Conservation (phyloP, 1,140 invertebrate genomes). For the Dendroctonus valens region DNA sequence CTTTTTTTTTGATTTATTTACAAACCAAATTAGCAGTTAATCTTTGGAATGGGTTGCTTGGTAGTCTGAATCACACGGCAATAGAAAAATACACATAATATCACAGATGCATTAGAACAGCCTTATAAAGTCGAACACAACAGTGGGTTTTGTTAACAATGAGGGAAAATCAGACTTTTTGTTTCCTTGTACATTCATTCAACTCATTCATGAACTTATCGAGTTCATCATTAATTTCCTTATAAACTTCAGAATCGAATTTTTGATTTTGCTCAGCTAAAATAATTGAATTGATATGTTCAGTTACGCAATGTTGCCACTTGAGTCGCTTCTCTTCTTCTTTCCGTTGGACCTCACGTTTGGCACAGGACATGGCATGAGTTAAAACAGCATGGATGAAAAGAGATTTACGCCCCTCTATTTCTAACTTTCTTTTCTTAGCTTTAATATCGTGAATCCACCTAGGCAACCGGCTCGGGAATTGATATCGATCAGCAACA, state of each 20-base stretch:
- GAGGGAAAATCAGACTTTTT: not conserved
- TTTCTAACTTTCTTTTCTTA: conserved; percentile 51
- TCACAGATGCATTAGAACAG: conserved; percentile 38
- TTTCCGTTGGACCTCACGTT: conserved; percentile 50
- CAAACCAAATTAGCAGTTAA: conserved; percentile 43
- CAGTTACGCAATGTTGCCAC: conserved; percentile 44
- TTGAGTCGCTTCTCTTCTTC: conserved; percentile 49
- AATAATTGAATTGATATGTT: no score
- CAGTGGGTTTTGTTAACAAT: not conserved
- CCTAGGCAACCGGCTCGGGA: conserved; percentile 44
- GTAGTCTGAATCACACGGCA: conserved; percentile 41
- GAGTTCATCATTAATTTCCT: conserved; percentile 42
- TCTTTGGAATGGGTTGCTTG: conserved; percentile 29
- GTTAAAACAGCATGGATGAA: conserved; percentile 53
- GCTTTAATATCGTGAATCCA: conserved; percentile 53
- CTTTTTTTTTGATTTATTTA: no score
- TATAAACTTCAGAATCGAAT: conserved; percentile 36
- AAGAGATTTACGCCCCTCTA: conserved; percentile 49
- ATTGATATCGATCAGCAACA: conserved; percentile 12
- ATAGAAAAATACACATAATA: conserved; percentile 48
- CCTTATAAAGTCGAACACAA: not conserved
- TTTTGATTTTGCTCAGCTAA: not conserved
- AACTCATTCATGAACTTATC: conserved; percentile 43
- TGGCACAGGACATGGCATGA: conserved; percentile 48
- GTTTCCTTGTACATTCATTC: not conserved